A percentile compares a stretch with the other conserved stretches of the same genome.
Conservation (phyloP, 2,797 vertebrate species). For the Premnoplex brunnescens region DNA sequence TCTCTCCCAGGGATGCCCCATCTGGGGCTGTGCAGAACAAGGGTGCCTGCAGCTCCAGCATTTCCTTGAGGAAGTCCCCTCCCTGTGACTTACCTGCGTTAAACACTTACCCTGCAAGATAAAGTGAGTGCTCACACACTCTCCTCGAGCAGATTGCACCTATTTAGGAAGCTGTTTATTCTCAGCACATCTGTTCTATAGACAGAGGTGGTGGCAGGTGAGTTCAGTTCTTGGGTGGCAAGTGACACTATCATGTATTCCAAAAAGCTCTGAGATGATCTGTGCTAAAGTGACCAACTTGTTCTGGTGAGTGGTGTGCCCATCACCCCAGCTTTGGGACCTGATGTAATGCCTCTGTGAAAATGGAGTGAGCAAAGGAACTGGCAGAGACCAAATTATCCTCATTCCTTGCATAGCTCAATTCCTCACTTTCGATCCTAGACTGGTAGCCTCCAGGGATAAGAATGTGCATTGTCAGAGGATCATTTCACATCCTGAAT, state of each 20-base stretch:
- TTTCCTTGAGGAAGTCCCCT: background rate
- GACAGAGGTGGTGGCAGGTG: background rate
- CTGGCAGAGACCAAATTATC: background rate
- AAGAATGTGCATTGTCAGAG: background rate
- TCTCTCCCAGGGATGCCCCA: background rate
- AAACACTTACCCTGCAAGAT: background rate
- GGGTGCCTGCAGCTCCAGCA: background rate
- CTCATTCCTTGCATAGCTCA: background rate
- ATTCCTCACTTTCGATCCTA: background rate
- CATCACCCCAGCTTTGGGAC: background rate
- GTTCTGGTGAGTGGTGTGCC: background rate
- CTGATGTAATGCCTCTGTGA: background rate
- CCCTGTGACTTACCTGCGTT: background rate
- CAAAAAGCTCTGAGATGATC: background rate
- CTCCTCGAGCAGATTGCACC: background rate
- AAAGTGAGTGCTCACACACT: fast-evolving
- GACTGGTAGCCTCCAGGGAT: background rate
- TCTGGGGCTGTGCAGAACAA: fast-evolving
- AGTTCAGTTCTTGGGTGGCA: background rate
- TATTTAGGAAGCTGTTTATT: background rate
- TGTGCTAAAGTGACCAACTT: background rate
- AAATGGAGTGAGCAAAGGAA: background rate
- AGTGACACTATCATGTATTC: background rate
- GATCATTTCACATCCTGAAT: background rate
- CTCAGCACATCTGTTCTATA: background rate